Evolutionary conservation across 1,140 invertebrate genomes (phyloP).

Genomic region (Mesaphorura yosii): DNA sequence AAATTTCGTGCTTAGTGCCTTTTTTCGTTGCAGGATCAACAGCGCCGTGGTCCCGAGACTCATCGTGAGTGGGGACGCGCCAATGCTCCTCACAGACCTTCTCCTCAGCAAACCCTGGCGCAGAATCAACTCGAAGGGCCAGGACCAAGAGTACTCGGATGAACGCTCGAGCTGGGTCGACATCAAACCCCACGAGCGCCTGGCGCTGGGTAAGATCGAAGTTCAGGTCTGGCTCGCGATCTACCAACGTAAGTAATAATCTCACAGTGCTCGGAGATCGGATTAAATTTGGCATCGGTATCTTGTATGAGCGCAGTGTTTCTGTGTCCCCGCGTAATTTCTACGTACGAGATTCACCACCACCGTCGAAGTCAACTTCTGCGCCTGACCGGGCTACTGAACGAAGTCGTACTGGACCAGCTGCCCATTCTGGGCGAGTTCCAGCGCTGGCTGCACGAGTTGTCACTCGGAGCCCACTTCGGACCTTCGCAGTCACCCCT

Average conservation of each 20-base stretch:
- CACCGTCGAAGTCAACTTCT: slow-evolving; percentile 49
- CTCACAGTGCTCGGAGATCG: no score
- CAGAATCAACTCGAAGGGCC: not conserved
- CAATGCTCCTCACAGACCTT: slow-evolving; percentile 55
- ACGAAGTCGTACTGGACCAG: slow-evolving; percentile 57
- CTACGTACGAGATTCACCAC: slow-evolving; percentile 53
- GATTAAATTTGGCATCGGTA: not conserved
- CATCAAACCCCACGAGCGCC: not conserved
- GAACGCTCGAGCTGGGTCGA: slow-evolving; percentile 16
- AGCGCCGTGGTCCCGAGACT: slow-evolving; percentile 26
- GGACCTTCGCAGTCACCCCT: slow-evolving; percentile 36
- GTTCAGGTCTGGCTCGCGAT: slow-evolving; percentile 24
- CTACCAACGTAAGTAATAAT: slow-evolving; percentile 17
- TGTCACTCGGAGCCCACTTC: slow-evolving; percentile 35
- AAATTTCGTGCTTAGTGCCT: not conserved
- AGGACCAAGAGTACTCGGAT: slow-evolving; percentile 11
- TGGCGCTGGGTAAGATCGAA: slow-evolving; percentile 19
- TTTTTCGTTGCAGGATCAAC: no score
- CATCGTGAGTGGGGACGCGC: slow-evolving; percentile 38
- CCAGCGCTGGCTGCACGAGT: slow-evolving; percentile 52
- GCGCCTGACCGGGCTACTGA: slow-evolving; percentile 46
- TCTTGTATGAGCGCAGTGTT: slow-evolving; percentile 14
- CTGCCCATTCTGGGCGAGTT: slow-evolving; percentile 58
- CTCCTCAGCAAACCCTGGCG: slow-evolving; percentile 56
- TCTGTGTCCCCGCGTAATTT: slow-evolving; percentile 9